phyloP scores from a whole-genome alignment of 2,888 invertebrate species.

The Hymenopus coronatus region DNA sequence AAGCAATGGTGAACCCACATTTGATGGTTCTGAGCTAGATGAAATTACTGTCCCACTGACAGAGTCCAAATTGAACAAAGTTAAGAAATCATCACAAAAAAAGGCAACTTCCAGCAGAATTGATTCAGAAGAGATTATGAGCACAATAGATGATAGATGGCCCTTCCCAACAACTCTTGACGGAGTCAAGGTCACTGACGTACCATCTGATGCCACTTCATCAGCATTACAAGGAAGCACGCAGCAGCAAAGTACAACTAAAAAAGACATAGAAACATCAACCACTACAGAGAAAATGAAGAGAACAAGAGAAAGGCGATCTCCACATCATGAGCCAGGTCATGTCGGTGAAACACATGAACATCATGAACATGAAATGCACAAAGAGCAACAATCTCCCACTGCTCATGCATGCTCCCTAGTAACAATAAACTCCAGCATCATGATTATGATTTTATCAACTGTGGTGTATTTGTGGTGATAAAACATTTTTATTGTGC shows the following conservation, averaged over 20 bases:
- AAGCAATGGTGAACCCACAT: slow-evolving; percentile 6
- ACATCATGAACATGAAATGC: slow-evolving; percentile 18
- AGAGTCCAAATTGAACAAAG: background rate
- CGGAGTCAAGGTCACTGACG: background rate
- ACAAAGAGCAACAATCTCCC: background rate
- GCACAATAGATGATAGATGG: slow-evolving; percentile 7
- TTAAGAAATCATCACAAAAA: slow-evolving; percentile 1
- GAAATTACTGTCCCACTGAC: background rate
- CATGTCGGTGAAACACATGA: slow-evolving; percentile 36
- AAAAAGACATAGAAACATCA: background rate
- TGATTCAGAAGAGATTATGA: background rate
- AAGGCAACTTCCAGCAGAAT: background rate
- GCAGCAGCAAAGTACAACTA: background rate
- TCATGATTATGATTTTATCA: background rate
- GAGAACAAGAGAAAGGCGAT: background rate
- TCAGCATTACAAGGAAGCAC: background rate
- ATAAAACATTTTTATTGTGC: background rate
- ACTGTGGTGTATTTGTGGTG: background rate
- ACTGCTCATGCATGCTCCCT: background rate
- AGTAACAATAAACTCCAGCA: background rate
- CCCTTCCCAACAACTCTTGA: background rate
- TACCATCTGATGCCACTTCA: background rate
- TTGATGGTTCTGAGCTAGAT: slow-evolving; percentile 24
- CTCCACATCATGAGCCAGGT: slow-evolving; percentile 37
- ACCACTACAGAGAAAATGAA: background rate